Evolutionary conservation across 2,888 invertebrate genomes (phyloP), one percentile per base, ranked within the genome.

Genomic region (Theodoxus fluviatilis): DNA sequence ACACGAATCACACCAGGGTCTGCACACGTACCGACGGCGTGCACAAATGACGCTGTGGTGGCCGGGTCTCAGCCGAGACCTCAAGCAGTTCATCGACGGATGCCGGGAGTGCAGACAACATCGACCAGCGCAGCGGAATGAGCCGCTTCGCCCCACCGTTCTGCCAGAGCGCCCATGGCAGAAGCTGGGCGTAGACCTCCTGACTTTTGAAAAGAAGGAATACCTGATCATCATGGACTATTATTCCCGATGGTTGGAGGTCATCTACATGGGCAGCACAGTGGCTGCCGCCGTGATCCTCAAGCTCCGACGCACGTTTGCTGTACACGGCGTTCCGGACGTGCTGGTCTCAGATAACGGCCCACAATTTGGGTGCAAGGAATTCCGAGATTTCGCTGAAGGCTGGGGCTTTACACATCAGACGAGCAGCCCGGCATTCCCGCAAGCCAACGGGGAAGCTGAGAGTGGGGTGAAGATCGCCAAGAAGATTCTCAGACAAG

Each of bases 121-220:
- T n/a, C n/a, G n/a, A n/a, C 67, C 70, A 25, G 33, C 67, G 22
- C 70, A 68, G 59, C 43, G 67, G 18, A 57, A 70, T 31, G 71
- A 74, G 22, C 68, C 74, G 31, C 33, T 73, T 15, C 67, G 47
- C 18, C 35, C 72, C 0, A 70, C 70, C 15, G 18, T 31, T 18
- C 47, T 73, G 1, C 71, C 74, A 4, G 65, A 66, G 15, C n/a
- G 64, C 9, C 73, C 74, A 68, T 74, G 74, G 74, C 55, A 71
- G 37, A 69, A 47, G 6, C 38, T 37, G 71, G 69, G 38, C 25
- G 70, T 67, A 0, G 73, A 75, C 43, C 38, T 71, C 0, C 59
- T 40, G 38, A 66, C 70, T 12, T 31, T 43, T 6, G 33, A 72
- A 35, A 38, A 12, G 6, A 18, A 35, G 18, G 33, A 71, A 3